Evolutionary conservation across 2,888 invertebrate species (phyloP), one percentile per base, ranked within the genome.

Genomic region (Polydrusus pterygomalis): DNA sequence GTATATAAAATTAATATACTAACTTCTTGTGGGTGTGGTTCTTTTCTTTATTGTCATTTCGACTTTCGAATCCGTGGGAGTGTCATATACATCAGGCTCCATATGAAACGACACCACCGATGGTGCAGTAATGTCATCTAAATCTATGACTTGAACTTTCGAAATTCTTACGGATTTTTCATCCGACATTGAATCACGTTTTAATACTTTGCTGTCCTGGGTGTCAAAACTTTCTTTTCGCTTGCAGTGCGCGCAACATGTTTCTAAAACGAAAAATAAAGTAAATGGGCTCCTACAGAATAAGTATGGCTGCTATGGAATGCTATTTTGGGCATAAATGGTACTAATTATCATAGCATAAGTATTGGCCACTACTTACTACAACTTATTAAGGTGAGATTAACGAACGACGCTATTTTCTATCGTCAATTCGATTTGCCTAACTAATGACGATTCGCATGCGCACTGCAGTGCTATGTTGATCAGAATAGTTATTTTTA

Each of bases 141-240:
- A 71, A 17, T 80, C 78, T 43, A 82, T 78, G n/a, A 84, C 75
- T 77, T 84, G 81, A n/a, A 83, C 78, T 20, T 81, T 81, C 10
- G 83, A 81, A 45, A 83, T 74, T 71, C 79, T 82, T 11, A 82
- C 79, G 18, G 76, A 75, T 34, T 56, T 40, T 38, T 75, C 70
- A 45, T 70, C 70, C 2, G 63, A 63, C 20, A 30, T 13, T 11
- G 47, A 63, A 17, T 68, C 58, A 11, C n/a, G 38, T 18, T 60
- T 60, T 10, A 38, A 15, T 18, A 38, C 10, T 60, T 18, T 38
- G 0, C 17, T 11, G 13, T 38, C 30, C 7, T 17, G 15, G 2
- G 34, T 20, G 8, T 17, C 25, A 20, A 20, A 47, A 47, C 47
- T 47, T 2, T 65, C 65, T 67, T 54, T 64, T 11, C 49, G 60